These are phyloP conservation scores for Heterotis niloticus DNA, from an alignment of 2,113 vertebrate species.

Conservation along the genomic window DNA sequence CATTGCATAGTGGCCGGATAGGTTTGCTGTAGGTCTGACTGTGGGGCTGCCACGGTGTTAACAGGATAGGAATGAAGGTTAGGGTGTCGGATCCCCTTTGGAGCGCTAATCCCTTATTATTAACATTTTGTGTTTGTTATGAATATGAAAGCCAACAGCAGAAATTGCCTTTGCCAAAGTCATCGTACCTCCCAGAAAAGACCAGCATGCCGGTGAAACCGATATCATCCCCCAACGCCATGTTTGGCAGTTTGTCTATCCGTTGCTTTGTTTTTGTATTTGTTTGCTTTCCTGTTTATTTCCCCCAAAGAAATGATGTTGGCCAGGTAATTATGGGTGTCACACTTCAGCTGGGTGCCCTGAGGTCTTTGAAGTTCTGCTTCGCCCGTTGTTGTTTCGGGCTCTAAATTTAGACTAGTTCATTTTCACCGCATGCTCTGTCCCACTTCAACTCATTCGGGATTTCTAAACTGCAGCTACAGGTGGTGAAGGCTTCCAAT, in stretches of 20 bases:
- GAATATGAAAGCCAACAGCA: constrained; percentile 23
- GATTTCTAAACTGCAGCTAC: not conserved
- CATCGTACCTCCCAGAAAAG: constrained; percentile 18
- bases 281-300: not conserved
- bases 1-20: too few relatives aligned
- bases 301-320: not conserved
- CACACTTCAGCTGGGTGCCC: not conserved
- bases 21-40: too few relatives aligned
- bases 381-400: not conserved
- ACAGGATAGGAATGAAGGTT: too few relatives aligned
- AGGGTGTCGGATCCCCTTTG: too few relatives aligned
- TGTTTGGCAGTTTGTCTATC: constrained; percentile 2
- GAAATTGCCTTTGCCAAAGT: not conserved
- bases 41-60: too few relatives aligned
- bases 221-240: not conserved
- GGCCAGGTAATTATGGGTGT: constrained; percentile 13
- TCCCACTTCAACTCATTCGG: not conserved
- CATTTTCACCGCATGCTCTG: not conserved
- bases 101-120: too few relatives aligned
- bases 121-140: too few relatives aligned
- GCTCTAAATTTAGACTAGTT: not conserved
- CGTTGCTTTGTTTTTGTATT: not conserved
- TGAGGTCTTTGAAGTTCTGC: constrained; percentile 16
- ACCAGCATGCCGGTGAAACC: not conserved
- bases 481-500: not conserved